Evolutionary conservation across 2,888 invertebrate genomes (phyloP).

Genomic region (Nomada goodeniana): DNA sequence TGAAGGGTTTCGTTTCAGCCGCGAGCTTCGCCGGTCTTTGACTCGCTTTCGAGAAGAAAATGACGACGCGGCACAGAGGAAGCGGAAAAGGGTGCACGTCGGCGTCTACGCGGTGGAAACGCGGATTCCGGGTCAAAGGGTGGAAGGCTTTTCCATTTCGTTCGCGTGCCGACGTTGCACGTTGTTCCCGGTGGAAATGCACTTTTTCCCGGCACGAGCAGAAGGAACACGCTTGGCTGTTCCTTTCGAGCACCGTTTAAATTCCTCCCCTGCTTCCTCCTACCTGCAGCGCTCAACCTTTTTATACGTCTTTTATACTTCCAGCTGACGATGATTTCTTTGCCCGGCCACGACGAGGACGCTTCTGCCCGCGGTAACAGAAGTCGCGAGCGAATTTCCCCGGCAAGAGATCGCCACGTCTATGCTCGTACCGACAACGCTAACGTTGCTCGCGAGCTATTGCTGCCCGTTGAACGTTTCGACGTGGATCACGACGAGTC

Average conservation of each 20-base stretch:
- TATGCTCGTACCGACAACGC: conserved; percentile 14
- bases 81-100: conserved; percentile 13
- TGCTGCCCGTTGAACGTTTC: conserved; percentile 23
- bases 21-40: conserved; percentile 32
- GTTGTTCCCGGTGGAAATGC: conserved; percentile 43
- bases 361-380: conserved; percentile 20
- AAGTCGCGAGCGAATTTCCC: conserved; percentile 29
- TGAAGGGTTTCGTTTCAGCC: conserved; percentile 18
- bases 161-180: conserved; percentile 39
- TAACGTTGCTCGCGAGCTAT: conserved; percentile 36
- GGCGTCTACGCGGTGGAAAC: conserved; percentile 18
- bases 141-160: conserved; percentile 49
- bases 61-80: conserved; percentile 35
- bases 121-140: conserved; percentile 58
- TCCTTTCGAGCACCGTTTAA: conserved; percentile 35
- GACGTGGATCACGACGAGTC: conserved; percentile 16
- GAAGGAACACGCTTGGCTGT: conserved; percentile 27
- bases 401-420: conserved; percentile 37
- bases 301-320: not conserved
- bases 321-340: conserved; percentile 16
- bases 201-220: conserved; percentile 25
- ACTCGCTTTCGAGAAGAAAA: conserved; percentile 29
- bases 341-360: conserved; percentile 13
- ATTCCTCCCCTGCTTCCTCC: conserved; percentile 19
- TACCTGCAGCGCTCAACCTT: not conserved